phyloP scores from a whole-genome alignment of 2,888 invertebrate species.

The Myopa testacea region DNA sequence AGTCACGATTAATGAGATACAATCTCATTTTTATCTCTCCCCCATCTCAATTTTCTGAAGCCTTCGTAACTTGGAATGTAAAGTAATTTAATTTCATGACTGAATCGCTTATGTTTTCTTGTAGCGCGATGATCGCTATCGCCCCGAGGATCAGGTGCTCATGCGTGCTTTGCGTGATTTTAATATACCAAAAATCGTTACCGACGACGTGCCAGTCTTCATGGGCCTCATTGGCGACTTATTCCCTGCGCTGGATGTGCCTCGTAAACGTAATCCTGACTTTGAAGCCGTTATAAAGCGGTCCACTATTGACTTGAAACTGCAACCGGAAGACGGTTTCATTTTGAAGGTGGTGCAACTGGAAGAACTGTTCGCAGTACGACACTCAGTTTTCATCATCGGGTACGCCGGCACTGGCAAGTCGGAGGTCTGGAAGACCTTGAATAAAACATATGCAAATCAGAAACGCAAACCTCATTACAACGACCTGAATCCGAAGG shows the following conservation, averaged over 20 bases:
- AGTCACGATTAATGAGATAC: conserved; percentile 36
- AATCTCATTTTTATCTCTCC: conserved; percentile 2
- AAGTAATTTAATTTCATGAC: not conserved
- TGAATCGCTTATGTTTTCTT: conserved; percentile 23
- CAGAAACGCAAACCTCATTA: conserved; percentile 84
- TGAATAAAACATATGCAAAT: conserved; percentile 85
- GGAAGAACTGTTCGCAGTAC: conserved; percentile 91
- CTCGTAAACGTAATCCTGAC: conserved; percentile 85
- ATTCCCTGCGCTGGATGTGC: conserved; percentile 92
- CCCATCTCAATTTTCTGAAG: not conserved
- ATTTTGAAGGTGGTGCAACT: conserved; percentile 89
- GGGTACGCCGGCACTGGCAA: conserved; percentile 93
- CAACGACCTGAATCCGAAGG: conserved; percentile 95
- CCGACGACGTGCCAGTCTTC: conserved; percentile 91
- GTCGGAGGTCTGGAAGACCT: conserved; percentile 91
- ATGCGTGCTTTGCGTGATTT: conserved; percentile 95
- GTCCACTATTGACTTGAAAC: conserved; percentile 82
- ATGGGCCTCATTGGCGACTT: conserved; percentile 95
- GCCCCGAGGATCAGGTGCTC: conserved; percentile 92
- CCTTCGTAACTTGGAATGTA: not conserved
- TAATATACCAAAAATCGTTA: conserved; percentile 93
- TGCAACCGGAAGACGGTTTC: conserved; percentile 93
- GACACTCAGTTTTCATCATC: conserved; percentile 91
- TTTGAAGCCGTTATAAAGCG: conserved; percentile 84
- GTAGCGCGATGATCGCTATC: conserved; percentile 76